phyloP scores from a whole-genome alignment of 2,888 invertebrate genomes.

The Drosophila lutescens region DNA sequence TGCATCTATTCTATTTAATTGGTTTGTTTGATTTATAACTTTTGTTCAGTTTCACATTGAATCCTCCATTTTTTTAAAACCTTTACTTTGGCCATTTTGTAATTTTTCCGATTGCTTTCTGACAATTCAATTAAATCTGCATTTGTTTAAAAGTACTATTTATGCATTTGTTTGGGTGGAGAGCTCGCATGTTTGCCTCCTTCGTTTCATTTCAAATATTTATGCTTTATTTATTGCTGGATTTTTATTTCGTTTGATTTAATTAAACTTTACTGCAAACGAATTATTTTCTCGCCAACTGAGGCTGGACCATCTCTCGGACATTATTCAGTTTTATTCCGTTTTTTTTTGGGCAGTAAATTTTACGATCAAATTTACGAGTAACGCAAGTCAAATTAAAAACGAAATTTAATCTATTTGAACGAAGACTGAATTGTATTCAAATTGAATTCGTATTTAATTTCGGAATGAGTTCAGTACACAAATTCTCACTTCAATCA shows the following conservation, averaged over 20 bases:
- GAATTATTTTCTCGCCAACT: slow-evolving; percentile 9
- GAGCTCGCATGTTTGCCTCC: slow-evolving; percentile 5
- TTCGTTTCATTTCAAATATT: slow-evolving; percentile 19
- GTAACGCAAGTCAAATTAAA: slow-evolving; percentile 25
- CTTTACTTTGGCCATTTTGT: slow-evolving; percentile 53
- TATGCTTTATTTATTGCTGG: slow-evolving; percentile 35
- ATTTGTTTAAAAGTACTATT: slow-evolving; percentile 17
- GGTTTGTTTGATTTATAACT: slow-evolving; percentile 33
- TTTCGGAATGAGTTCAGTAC: slow-evolving; percentile 8
- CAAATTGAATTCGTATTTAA: slow-evolving; percentile 15
- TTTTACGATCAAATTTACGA: slow-evolving; percentile 23
- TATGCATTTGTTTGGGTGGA: slow-evolving; percentile 1
- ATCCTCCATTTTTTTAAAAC: slow-evolving; percentile 31
- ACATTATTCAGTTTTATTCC: slow-evolving; percentile 12
- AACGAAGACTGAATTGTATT: slow-evolving; percentile 11
- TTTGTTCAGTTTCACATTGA: slow-evolving; percentile 18
- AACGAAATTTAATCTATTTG: slow-evolving; percentile 22
- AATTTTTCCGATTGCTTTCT: slow-evolving; percentile 17
- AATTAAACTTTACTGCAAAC: slow-evolving; percentile 47
- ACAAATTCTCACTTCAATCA: slow-evolving; percentile 19
- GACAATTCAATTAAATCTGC: slow-evolving; percentile 55
- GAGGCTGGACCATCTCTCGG: neutral
- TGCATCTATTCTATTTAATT: slow-evolving; percentile 42
- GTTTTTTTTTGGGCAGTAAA: slow-evolving; percentile 28
- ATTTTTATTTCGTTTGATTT: slow-evolving; percentile 44